Evolutionary conservation across 2,888 invertebrate species (phyloP).

Genomic region (Microdon myrmicae): DNA sequence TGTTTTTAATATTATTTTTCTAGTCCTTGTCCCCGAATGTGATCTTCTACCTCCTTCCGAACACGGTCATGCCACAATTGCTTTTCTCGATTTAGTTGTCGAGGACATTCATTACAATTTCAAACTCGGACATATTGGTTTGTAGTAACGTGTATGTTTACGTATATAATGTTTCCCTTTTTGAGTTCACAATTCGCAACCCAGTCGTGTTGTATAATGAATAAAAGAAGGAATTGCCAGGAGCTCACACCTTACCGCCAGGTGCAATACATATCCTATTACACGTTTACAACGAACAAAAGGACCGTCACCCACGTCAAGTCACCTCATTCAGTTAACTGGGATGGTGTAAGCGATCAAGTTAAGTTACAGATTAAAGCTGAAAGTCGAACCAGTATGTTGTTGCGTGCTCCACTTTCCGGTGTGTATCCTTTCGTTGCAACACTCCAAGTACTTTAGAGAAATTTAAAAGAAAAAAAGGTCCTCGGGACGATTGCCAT

Average conservation of each 20-base stretch:
- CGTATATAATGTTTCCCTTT: too few species aligned
- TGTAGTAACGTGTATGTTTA: conserved; percentile 31
- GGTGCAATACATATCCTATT: conserved; percentile 17
- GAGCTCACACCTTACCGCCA: conserved; percentile 19
- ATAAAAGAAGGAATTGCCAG: conserved; percentile 15
- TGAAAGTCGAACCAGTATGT: conserved; percentile 56
- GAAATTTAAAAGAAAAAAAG: conserved; percentile 61
- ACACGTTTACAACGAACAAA: conserved; percentile 5
- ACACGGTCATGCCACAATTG: conserved; percentile 42
- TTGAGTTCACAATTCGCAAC: too few species aligned
- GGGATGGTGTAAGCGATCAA: too few species aligned
- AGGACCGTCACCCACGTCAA: conserved; percentile 26
- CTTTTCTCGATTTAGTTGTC: conserved; percentile 34
- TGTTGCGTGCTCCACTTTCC: conserved; percentile 47
- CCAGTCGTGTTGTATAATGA: too few species aligned
- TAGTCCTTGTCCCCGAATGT: conserved; percentile 16
- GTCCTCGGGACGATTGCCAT: conserved; percentile 62
- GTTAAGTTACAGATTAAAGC: conserved; percentile 52
- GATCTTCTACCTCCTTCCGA: too few species aligned
- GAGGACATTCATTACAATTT: conserved; percentile 48
- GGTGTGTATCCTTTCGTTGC: conserved; percentile 32
- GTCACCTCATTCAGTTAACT: conserved; percentile 30
- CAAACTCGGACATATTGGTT: conserved; percentile 21
- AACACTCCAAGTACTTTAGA: conserved; percentile 41
- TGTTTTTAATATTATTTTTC: conserved; percentile 30